phyloP scores from a whole-genome alignment of 2,797 vertebrate species.

The Pampus argenteus region DNA sequence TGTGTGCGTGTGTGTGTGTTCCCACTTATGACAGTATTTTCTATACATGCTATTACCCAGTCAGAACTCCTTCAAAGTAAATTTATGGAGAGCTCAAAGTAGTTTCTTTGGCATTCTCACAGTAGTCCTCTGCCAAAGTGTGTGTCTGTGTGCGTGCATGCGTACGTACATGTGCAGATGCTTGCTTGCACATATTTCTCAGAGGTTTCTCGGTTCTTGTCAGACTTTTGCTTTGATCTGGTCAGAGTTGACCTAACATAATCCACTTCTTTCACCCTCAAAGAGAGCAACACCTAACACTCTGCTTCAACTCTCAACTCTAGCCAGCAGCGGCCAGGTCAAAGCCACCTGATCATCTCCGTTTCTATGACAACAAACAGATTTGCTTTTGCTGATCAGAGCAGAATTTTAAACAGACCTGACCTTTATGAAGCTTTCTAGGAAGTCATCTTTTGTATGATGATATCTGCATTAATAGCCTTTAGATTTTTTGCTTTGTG shows the following conservation, averaged over 20 bases:
- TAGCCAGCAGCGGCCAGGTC: conserved; percentile 33
- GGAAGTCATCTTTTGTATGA: conserved; percentile 9
- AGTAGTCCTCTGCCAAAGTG: conserved; percentile 57
- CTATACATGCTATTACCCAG: conserved; percentile 64
- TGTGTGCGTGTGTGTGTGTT: conserved; percentile 31
- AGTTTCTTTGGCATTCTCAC: conserved; percentile 69
- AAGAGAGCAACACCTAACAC: conserved; percentile 63
- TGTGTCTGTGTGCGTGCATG: conserved; percentile 15
- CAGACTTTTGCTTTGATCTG: conserved; percentile 78
- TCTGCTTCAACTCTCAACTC: conserved; percentile 62
- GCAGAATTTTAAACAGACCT: conserved; percentile 48
- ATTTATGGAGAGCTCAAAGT: conserved; percentile 74
- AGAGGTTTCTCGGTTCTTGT: conserved; percentile 69
- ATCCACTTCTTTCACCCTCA: conserved; percentile 68
- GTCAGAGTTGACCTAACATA: conserved; percentile 72
- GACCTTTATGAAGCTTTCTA: conserved; percentile 22
- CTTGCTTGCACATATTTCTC: conserved; percentile 61
- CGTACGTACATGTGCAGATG: neutral
- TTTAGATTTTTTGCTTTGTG: neutral
- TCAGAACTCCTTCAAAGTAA: conserved; percentile 71
- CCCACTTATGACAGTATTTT: conserved; percentile 58
- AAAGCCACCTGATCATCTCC: conserved; percentile 31
- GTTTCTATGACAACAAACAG: conserved; percentile 40
- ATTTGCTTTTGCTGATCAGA: conserved; percentile 46
- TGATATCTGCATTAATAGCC: conserved; percentile 17